These are phyloP conservation scores for Alcedo atthis DNA, from an alignment of 2,797 vertebrate genomes.

Conservation along the genomic window DNA sequence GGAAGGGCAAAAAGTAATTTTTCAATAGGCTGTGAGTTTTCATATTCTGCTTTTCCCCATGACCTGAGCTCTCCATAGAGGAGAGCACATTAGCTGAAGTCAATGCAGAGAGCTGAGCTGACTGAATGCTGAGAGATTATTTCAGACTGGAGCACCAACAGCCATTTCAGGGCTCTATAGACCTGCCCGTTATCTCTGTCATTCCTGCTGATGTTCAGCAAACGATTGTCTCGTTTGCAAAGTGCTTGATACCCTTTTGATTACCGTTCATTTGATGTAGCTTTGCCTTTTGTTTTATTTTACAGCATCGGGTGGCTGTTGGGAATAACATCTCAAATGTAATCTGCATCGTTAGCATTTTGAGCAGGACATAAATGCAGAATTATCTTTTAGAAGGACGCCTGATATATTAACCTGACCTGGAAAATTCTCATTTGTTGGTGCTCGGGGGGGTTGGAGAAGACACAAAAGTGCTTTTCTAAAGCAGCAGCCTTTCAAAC, in stretches of 20 bases:
- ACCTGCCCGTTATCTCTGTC: background rate
- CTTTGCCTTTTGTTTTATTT: background rate
- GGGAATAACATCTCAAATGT: background rate
- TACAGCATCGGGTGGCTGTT: background rate
- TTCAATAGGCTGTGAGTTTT: background rate
- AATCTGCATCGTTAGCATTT: background rate
- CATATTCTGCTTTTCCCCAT: background rate
- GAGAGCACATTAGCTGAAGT: background rate
- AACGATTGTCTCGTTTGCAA: constrained; percentile 24
- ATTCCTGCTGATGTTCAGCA: constrained; percentile 13
- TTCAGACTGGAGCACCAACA: background rate
- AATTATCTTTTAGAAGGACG: background rate
- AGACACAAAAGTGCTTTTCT: background rate
- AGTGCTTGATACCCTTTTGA: constrained; percentile 3
- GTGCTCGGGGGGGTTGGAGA: background rate
- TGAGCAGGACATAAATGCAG: background rate
- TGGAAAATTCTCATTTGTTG: background rate
- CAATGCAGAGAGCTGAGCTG: background rate
- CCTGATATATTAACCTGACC: background rate
- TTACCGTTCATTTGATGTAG: background rate
- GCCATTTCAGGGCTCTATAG: background rate
- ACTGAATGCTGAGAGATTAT: background rate
- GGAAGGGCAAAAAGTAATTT: background rate
- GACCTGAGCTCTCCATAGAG: background rate
- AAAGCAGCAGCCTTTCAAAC: background rate